Base-by-base conservation (phyloP, 2,113 vertebrate species). In the Datnioides undecimradiatus region DNA sequence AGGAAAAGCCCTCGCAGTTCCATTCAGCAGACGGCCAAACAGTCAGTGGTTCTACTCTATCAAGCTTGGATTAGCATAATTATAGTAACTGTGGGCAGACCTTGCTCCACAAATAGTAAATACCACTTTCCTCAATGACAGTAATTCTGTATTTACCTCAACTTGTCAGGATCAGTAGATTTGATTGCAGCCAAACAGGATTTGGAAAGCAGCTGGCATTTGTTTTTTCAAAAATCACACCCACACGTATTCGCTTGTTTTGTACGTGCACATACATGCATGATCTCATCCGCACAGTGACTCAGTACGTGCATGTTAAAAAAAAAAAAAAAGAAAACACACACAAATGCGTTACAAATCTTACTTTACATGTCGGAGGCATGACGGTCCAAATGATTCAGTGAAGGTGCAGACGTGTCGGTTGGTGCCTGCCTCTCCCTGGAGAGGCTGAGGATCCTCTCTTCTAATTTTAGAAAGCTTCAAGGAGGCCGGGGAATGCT, bases 391-490 rank as follows among this genome's bases (percentile, higher is more conserved):
- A 8, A 23, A 60, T 43, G 71, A 80, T 46, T 80, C 65, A 21
- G 27, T 23, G 59, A 54, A 57, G 25, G 12, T 19, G 17, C 66
- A 43, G 66, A 79, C 41, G 10, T 73, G 45, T 71, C 49, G 48
- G 62, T 77, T 52, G 43, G 34, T 71, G 41, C 43, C 69, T 23
- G 72, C 59, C 9, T 45, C 46, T 63, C 79, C 76, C 72, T 5
- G 65, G 74, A 66, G 78, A 83, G 31, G 49, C 59, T 36, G 62
- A 33, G 75, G 78, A 80, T 73, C 83, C 31, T 82, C 40, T 81
- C 60, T 73, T 62, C 86, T 90, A 80, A 83, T 90, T 88, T 87
- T 82, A 88, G 81, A 80, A 41, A 69, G 59, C 64, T 65, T 55
- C 7, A 19, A 34, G 57, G 48, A 71, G 65, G 62, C 59, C 33